Conservation (phyloP, 1,140 invertebrate species). For the Battus philenor region DNA sequence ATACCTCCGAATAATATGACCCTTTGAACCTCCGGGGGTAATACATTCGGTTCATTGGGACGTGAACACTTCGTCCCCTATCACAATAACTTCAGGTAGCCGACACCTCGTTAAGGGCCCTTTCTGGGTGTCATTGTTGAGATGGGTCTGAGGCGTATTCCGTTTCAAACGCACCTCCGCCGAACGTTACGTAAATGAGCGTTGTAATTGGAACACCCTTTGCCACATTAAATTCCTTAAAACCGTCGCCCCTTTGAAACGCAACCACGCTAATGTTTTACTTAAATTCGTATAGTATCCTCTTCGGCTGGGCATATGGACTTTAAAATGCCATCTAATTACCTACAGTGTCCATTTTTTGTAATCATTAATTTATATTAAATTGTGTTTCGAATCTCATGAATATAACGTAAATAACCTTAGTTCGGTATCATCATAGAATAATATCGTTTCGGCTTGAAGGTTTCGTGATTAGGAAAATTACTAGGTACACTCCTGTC, state of each 20-base stretch:
- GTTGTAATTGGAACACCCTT: conserved; percentile 11
- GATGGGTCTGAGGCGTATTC: conserved; percentile 40
- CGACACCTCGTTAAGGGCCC: conserved; percentile 59
- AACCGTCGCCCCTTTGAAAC: conserved; percentile 3
- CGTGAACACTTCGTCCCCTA: conserved; percentile 53
- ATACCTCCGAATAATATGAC: conserved; percentile 8
- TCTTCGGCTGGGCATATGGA: too few relatives aligned
- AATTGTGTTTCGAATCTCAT: too few relatives aligned
- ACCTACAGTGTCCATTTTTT: too few relatives aligned
- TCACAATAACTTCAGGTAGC: conserved; percentile 60
- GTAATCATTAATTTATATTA: too few relatives aligned
- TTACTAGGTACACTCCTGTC: too few relatives aligned
- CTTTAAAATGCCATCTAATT: too few relatives aligned
- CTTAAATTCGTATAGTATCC: not conserved
- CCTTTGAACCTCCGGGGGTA: conserved; percentile 26
- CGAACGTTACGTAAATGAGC: conserved; percentile 37
- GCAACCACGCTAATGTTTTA: conserved; percentile 7
- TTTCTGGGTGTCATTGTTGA: conserved; percentile 56
- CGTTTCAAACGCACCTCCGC: conserved; percentile 42
- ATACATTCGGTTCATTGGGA: conserved; percentile 44
- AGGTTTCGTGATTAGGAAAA: too few relatives aligned
- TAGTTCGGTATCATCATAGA: too few relatives aligned
- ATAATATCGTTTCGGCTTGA: too few relatives aligned
- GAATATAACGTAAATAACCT: too few relatives aligned
- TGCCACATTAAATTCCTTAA: conserved; percentile 13